These are phyloP conservation scores for Eulemur rubriventer DNA, from an alignment of 2,797 vertebrate genomes.

Conservation along the genomic window DNA sequence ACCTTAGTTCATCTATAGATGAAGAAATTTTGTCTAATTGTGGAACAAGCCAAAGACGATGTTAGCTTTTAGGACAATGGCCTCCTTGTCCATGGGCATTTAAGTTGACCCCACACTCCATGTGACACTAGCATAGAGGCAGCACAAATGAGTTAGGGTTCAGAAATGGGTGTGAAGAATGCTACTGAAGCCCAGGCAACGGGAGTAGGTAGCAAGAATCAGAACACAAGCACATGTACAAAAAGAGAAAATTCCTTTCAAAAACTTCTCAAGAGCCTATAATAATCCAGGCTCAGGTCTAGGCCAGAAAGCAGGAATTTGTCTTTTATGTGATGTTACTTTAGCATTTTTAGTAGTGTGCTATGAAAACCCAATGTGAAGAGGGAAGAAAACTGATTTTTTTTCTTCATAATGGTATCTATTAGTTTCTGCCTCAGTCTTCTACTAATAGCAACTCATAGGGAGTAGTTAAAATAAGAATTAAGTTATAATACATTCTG, in stretches of 20 bases:
- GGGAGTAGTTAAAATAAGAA: neutral
- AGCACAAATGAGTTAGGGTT: neutral
- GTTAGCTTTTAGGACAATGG: neutral
- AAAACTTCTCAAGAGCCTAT: neutral
- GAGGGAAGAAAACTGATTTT: neutral
- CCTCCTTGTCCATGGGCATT: neutral
- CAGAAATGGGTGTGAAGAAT: neutral
- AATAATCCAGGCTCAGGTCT: neutral
- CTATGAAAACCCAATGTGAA: neutral
- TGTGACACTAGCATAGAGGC: neutral
- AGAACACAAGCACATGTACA: neutral
- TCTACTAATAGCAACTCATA: neutral
- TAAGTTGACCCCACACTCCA: neutral
- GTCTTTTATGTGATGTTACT: neutral
- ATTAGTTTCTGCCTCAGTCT: neutral
- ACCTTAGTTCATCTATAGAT: neutral
- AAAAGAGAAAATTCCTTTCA: neutral
- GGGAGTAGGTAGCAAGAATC: neutral
- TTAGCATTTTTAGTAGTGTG: constrained; percentile 17
- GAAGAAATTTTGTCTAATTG: neutral
- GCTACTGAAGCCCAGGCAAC: neutral
- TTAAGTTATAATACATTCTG: neutral
- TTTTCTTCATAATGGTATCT: neutral
- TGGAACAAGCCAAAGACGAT: neutral
- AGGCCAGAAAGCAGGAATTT: neutral